A percentile compares a stretch with the other conserved stretches of the same genome.
Conservation (phyloP, 2,888 invertebrate species). For the Furcula furcula region DNA sequence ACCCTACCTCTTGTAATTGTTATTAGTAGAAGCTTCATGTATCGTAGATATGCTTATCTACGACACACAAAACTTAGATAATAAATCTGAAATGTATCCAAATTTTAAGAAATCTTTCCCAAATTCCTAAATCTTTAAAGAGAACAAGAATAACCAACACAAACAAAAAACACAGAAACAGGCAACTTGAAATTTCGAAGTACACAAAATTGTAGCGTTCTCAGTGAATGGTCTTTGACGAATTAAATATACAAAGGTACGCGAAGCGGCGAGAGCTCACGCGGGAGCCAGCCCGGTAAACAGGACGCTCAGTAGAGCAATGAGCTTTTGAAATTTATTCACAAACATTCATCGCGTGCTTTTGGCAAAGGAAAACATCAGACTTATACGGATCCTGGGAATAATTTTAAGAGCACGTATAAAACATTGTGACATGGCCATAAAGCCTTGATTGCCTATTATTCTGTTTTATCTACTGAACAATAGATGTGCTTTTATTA, state of each 20-base stretch:
- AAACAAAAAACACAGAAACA: no score
- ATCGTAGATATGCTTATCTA: no score
- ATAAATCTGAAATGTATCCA: no score
- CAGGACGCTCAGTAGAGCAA: constrained; percentile 33
- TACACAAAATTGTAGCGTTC: constrained; percentile 7
- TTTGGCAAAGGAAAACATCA: constrained; percentile 41
- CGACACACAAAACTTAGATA: no score
- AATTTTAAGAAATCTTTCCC: no score
- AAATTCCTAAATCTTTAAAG: no score
- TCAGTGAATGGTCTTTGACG: constrained; percentile 15
- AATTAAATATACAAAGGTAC: constrained; percentile 29
- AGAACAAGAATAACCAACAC: no score
- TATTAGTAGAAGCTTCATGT: no score
- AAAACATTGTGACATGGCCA: constrained; percentile 31
- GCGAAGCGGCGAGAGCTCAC: constrained; percentile 29
- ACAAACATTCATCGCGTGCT: constrained; percentile 49
- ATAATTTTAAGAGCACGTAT: constrained; percentile 32
- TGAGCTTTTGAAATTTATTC: constrained; percentile 54
- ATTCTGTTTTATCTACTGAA: constrained; percentile 6
- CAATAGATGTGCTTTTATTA: background rate
- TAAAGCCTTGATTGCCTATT: constrained; percentile 24
- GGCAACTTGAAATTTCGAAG: no score
- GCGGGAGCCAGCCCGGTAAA: constrained; percentile 37
- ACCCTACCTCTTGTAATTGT: no score
- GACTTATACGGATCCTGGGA: constrained; percentile 26